These are phyloP conservation scores for Isurus oxyrinchus DNA, from an alignment of 2,113 vertebrate species.

Conservation along the genomic window DNA sequence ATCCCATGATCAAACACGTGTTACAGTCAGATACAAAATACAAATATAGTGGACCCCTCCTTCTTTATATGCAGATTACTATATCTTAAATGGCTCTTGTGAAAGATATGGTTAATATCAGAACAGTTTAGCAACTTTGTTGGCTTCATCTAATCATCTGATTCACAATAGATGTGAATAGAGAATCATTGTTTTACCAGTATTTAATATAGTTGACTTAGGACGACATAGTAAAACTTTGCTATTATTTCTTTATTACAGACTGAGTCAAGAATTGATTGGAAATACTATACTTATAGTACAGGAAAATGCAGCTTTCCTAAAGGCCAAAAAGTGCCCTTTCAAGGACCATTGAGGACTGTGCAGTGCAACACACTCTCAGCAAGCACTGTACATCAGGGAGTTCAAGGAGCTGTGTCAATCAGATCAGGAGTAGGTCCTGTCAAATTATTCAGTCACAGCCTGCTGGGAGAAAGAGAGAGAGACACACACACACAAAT, in stretches of 20 bases:
- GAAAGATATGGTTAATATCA: not conserved
- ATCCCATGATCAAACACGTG: not conserved
- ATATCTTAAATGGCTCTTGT: not conserved
- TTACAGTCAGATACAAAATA: not conserved
- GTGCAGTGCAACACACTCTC: not conserved
- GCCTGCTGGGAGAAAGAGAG: constrained; percentile 10
- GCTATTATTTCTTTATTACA: not conserved
- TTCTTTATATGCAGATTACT: not conserved
- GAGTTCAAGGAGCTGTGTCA: not conserved
- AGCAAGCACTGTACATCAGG: not conserved
- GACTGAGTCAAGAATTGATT: not conserved
- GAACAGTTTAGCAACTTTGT: not conserved
- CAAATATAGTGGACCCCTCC: not conserved
- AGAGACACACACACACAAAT: not conserved
- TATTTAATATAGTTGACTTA: not conserved
- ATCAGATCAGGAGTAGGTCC: not conserved
- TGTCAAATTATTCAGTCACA: constrained; percentile 14
- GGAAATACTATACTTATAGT: not conserved
- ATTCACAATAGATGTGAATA: not conserved
- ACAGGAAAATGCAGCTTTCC: not conserved
- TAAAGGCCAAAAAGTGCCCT: not conserved
- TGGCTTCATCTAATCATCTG: not conserved
- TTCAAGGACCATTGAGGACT: not conserved
- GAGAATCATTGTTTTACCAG: not conserved
- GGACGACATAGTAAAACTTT: not conserved